Base-by-base conservation (phyloP, 2,888 invertebrate species). In the Pristionchus mayeri region DNA sequence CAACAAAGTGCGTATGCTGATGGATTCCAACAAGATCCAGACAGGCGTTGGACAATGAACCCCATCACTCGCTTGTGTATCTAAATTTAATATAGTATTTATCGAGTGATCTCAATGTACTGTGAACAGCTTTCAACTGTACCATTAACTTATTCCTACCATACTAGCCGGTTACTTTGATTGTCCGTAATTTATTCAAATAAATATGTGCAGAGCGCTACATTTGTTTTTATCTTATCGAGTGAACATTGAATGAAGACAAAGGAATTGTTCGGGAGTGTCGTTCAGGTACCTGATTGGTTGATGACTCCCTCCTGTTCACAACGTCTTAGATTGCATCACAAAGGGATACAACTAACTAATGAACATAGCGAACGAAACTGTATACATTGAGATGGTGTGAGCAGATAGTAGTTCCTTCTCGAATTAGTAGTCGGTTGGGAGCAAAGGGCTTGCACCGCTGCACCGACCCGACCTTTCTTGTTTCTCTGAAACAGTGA, bases 401-500 rank as follows among this genome's bases (percentile, higher is more conserved):
- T 63, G n/a, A 34, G 63, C 1, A 30, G 63, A 34, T 63, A 63
- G 13, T 24, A 16, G 63, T 63, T 63, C n/a, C n/a, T n/a, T n/a
- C 63, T n/a, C 63, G 63, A 63, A 63, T 63, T 63, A 63, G 63
- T 63, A 34, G 18, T 30, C 11, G 63, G 11, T 18, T 34, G 63
- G 27, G 18, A 21, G 30, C n/a, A 27, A 37, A 67, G 67, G 30
- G 67, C 21, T 18, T 37, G 37, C 21, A 21, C 27, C 21, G 67
- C 37, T 67, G 37, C 37, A 37, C 9, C 37, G 37, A 60, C 16
- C 30, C 37, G 67, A 37, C 37, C 67, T 67, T 67, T 67, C 37
- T 37, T 67, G 67, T 67, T 67, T 67, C 67, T 40, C 34, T 67
- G 67, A 67, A 67, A 67, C 67, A 67, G 67, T 67, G 21, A 27